Base-by-base conservation (phyloP, 2,113 vertebrate genomes). In the Cavia porcellus region DNA sequence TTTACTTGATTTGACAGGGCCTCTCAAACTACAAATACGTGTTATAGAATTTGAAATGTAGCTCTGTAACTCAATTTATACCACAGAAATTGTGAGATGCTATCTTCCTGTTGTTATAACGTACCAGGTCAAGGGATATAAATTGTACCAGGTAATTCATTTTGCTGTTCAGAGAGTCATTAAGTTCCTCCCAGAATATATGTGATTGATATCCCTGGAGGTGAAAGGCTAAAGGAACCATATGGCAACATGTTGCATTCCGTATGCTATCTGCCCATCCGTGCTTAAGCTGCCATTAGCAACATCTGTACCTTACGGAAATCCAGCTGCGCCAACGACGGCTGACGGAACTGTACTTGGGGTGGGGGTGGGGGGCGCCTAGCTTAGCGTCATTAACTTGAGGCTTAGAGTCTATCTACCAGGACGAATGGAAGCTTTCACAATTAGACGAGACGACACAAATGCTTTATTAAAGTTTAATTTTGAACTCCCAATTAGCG, bases 201-300 rank as follows among this genome's bases (percentile, higher is more conserved):
- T 75, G 92, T 98, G 98, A 98, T 98, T 93, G 98, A 98, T 98
- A 66, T 86, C 97, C 95, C 94, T 92, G 86, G 97, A 96, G 99
- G 98, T 98, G 98, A 98, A 96, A 98, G 98, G 99, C 98, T 98
- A 98, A 98, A 98, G 98, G 98, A 98, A 85, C 98, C 99, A 98
- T 98, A 98, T 98, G 99, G 98, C 98, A 97, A 98, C 98, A 95
- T 97, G 98, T 97, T 84, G 98, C 98, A 66, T 98, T 96, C 98
- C 99, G 98, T 98, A 97, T 98, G 98, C 97, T 98, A 95, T 97
- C 98, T 97, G 98, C 98, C 98, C 98, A 96, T 97, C 98, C 98
- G 97, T 97, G 98, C 98, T 98, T 96, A 98, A 98, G 93, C 98
- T 98, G 97, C 98, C 98, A 97, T 98, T 97, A 96, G 96, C 94